Percentiles rank a stretch among this genome's conserved stretches.
Evolutionary conservation across 2,888 invertebrate species (phyloP).

Genomic region (Apocheima hispidaria): DNA sequence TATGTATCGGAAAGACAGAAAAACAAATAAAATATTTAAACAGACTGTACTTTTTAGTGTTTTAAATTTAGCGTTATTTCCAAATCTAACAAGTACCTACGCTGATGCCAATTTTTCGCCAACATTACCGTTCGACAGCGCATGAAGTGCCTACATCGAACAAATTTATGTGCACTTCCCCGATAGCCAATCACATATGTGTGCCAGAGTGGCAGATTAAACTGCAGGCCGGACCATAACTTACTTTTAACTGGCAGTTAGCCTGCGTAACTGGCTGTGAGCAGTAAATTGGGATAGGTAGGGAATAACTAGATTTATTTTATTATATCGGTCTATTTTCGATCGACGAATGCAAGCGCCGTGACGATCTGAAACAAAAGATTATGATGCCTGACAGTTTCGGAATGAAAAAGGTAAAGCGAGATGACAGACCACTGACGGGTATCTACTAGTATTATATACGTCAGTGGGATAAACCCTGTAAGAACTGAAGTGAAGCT

Average conservation of each 20-base stretch:
- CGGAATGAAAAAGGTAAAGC: not conserved
- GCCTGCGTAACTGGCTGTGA: slow-evolving; percentile 31
- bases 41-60: no score
- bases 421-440: no score
- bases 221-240: slow-evolving; percentile 36
- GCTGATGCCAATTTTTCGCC: not conserved
- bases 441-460: no score
- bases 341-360: slow-evolving; percentile 11
- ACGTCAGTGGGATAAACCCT: no score
- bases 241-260: slow-evolving; percentile 42
- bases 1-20: not conserved
- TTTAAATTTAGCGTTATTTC: not conserved
- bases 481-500: no score
- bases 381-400: not conserved
- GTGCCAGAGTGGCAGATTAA: slow-evolving; percentile 36
- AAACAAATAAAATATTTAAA: not conserved
- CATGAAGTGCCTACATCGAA: slow-evolving; percentile 6
- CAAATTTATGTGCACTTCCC: slow-evolving; percentile 28
- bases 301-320: slow-evolving; percentile 38
- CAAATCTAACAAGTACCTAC: not conserved
- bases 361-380: slow-evolving; percentile 22
- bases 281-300: slow-evolving; percentile 37
- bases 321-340: slow-evolving; percentile 32
- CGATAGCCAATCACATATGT: slow-evolving; percentile 35
- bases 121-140: not conserved